Percentiles rank a stretch among this genome's conserved stretches.
Evolutionary conservation across 2,888 invertebrate species (phyloP).

Genomic region (Trachelus stipa): DNA sequence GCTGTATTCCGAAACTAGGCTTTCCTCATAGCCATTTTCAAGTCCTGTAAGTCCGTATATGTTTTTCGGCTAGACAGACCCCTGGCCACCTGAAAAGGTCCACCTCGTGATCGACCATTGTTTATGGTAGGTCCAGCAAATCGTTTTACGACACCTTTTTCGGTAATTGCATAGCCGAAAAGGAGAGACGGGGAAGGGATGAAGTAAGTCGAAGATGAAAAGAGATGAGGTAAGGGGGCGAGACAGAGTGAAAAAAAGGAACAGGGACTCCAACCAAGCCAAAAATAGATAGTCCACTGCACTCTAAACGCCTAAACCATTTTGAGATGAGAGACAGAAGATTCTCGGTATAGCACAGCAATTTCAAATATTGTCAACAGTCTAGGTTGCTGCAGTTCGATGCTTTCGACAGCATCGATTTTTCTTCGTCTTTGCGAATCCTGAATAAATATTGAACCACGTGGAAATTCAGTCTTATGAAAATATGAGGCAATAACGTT

Average conservation of each 20-base stretch:
- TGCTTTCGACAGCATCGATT: neutral
- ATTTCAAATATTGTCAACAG: neutral
- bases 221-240: neutral
- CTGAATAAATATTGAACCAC: neutral
- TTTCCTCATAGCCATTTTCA: neutral
- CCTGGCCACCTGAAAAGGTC: conserved; percentile 6
- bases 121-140: conserved; percentile 49
- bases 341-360: neutral
- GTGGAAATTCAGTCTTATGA: neutral
- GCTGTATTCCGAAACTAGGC: neutral
- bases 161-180: conserved; percentile 11
- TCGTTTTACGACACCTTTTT: conserved; percentile 45
- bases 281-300: neutral
- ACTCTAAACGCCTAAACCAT: neutral
- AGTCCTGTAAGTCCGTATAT: neutral
- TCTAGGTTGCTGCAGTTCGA: neutral
- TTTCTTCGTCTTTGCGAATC: neutral
- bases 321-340: neutral
- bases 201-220: conserved; percentile 12
- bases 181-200: conserved; percentile 22
- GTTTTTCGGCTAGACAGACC: neutral
- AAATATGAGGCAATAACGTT: neutral
- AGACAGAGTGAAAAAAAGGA: neutral
- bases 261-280: neutral
- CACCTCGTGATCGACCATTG: conserved; percentile 52